Percentiles rank a stretch among this genome's conserved stretches.
phyloP scores from a whole-genome alignment of 2,888 invertebrate species.

The Diadromus collaris region DNA sequence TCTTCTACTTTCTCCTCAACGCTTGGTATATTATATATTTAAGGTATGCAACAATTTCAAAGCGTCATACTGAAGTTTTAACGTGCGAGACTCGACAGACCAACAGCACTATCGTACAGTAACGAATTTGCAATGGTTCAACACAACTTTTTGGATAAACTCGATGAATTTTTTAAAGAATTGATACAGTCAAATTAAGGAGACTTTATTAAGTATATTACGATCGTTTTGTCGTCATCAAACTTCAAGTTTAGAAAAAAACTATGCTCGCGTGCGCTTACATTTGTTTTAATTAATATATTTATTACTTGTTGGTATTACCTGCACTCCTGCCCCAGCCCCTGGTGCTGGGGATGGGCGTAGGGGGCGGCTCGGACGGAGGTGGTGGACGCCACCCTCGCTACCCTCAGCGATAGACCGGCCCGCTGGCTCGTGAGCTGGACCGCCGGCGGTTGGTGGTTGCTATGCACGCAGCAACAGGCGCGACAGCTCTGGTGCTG shows the following conservation, averaged over 20 bases:
- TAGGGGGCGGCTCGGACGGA: constrained; percentile 80
- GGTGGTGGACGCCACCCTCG: constrained; percentile 81
- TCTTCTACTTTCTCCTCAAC: constrained; percentile 32
- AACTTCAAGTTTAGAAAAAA: constrained; percentile 37
- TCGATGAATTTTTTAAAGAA: constrained; percentile 9
- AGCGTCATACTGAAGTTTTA: constrained; percentile 15
- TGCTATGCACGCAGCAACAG: constrained; percentile 78
- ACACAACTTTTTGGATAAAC: constrained; percentile 21
- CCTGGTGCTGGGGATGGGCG: constrained; percentile 80
- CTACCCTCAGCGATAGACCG: constrained; percentile 79
- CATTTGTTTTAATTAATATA: constrained; percentile 53
- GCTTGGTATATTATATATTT: constrained; percentile 36
- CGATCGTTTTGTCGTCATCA: constrained; percentile 34
- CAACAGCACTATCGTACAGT: constrained; percentile 42
- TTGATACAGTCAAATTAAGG: constrained; percentile 30
- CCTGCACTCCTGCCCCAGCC: constrained; percentile 80
- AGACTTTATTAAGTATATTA: constrained; percentile 37
- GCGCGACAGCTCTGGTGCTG: constrained; percentile 74
- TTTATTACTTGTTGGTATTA: constrained; percentile 69
- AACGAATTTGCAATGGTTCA: constrained; percentile 37
- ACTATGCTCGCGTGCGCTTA: constrained; percentile 34
- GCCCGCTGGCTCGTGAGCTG: constrained; percentile 78
- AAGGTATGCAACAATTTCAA: constrained; percentile 30
- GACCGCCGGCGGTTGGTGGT: constrained; percentile 74
- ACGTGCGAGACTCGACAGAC: constrained; percentile 29